Conservation (phyloP, 2,888 invertebrate species). For the Epinotia nisella region DNA sequence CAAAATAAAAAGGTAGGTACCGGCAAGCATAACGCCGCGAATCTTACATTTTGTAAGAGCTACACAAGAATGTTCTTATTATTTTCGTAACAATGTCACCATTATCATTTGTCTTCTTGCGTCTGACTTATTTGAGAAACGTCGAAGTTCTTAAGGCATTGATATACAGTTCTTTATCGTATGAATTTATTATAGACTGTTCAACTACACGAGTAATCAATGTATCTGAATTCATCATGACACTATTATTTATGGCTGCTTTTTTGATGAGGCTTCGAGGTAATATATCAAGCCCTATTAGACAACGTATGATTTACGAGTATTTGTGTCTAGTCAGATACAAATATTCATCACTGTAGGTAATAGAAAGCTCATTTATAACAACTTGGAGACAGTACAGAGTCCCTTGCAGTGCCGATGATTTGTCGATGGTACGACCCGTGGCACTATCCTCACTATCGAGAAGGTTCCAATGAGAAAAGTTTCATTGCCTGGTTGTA, state of each 20-base stretch:
- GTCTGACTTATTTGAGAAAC: background rate
- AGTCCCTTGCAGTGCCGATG: background rate
- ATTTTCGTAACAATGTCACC: constrained; percentile 25
- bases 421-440: background rate
- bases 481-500: background rate
- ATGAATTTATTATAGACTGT: background rate
- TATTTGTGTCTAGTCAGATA: background rate
- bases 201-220: background rate
- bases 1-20: constrained; percentile 13
- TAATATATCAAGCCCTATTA: background rate
- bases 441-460: background rate
- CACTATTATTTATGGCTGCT: background rate
- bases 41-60: constrained; percentile 26
- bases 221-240: constrained; percentile 9
- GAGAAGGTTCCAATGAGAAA: background rate
- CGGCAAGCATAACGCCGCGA: constrained; percentile 3
- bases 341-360: background rate
- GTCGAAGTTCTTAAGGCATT: background rate
- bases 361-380: background rate
- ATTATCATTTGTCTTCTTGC: constrained; percentile 26
- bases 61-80: constrained; percentile 35
- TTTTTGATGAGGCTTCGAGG: background rate
- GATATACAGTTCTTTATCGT: background rate
- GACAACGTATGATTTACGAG: background rate
- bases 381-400: background rate